phyloP scores from a whole-genome alignment of 2,797 vertebrate genomes.

The Sylvia borin region DNA sequence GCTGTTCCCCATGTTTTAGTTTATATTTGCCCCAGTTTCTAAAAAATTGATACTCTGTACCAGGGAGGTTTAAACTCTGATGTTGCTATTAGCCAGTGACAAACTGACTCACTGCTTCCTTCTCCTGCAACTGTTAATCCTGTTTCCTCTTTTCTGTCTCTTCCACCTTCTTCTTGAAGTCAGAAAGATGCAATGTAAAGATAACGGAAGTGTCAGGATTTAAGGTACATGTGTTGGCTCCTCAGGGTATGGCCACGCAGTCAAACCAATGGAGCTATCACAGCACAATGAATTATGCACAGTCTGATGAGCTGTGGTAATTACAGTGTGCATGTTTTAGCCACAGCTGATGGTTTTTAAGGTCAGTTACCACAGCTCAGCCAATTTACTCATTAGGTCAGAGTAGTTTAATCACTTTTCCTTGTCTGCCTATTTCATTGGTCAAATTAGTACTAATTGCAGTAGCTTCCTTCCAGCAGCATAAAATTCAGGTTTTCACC shows the following conservation, averaged over 20 bases:
- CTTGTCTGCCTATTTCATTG: neutral
- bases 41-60: neutral
- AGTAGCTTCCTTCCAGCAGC: constrained; percentile 2
- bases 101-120: neutral
- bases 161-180: neutral
- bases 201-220: neutral
- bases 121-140: neutral
- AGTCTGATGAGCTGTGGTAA: constrained; percentile 36
- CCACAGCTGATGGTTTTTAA: constrained; percentile 43
- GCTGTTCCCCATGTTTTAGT: neutral
- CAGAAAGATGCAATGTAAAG: neutral
- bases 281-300: constrained; percentile 1
- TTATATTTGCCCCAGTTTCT: neutral
- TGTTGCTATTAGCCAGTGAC: neutral
- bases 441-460: constrained; percentile 21
- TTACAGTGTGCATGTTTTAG: constrained; percentile 9
- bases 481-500: neutral
- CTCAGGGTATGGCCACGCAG: neutral
- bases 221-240: neutral
- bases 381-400: constrained; percentile 38
- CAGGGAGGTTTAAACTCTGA: neutral
- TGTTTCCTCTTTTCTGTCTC: neutral
- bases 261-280: neutral
- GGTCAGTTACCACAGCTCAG: constrained; percentile 38
- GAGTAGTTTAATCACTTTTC: constrained; percentile 21